Percentiles rank a stretch among this genome's conserved stretches.
Conservation (phyloP, 2,113 vertebrate species). For the Odobenus rosmarus region DNA sequence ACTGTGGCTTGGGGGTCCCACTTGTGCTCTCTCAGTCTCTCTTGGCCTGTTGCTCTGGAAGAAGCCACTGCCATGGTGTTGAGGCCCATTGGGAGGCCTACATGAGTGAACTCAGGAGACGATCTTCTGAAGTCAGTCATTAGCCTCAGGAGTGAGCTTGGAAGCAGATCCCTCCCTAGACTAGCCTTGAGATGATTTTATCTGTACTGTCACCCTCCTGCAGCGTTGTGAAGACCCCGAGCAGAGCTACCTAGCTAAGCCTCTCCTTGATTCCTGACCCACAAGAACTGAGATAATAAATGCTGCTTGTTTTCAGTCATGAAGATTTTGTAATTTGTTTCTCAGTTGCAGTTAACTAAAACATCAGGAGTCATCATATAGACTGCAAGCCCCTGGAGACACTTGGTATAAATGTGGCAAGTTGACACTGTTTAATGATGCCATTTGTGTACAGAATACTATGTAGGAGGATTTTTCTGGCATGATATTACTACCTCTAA, state of each 20-base stretch:
- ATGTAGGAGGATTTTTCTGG: neutral
- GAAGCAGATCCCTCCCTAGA: neutral
- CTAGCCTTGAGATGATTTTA: neutral
- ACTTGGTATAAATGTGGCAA: neutral
- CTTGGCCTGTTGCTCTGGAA: neutral
- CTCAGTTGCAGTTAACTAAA: neutral
- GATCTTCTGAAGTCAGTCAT: neutral
- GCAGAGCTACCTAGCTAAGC: neutral
- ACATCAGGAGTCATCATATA: neutral
- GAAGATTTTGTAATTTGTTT: neutral
- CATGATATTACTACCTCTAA: neutral
- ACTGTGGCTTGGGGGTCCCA: neutral
- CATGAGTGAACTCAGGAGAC: neutral
- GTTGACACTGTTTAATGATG: slow-evolving; percentile 24
- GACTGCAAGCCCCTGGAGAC: neutral
- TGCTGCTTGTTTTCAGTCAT: neutral
- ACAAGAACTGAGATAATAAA: neutral
- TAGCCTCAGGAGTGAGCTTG: fast-evolving
- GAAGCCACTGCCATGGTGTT: neutral
- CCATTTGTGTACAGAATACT: neutral
- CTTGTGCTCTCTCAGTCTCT: fast-evolving
- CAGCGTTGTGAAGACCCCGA: neutral
- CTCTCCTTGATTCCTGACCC: neutral
- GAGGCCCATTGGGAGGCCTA: neutral
- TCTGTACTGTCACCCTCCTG: too few relatives aligned